Evolutionary conservation across 2,113 vertebrate genomes (phyloP), one percentile per base, ranked within the genome.

Genomic region (Oryzias celebensis): DNA sequence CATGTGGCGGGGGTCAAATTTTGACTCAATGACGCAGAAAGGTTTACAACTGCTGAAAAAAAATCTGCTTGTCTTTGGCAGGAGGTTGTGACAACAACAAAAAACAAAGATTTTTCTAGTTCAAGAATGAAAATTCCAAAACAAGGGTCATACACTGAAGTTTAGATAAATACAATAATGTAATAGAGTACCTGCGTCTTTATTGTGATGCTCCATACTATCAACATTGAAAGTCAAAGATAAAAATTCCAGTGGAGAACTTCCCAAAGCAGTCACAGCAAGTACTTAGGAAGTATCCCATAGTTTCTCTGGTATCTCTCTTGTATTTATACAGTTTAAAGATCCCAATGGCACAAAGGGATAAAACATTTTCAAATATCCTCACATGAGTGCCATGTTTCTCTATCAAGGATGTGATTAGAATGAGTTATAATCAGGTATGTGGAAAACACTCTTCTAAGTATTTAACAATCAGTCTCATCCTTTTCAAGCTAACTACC

Each of bases 331-430:
- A 70, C 80, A 78, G 78, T 87, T 82, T 73, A 57, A 36, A 57
- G 76, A 66, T 86, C 74, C 71, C 46, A 70, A 63, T 47, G 52
- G 60, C 74, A 65, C 52, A 31, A 68, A 74, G 52, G 31, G 44
- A 62, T 24, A n/a, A 57, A 52, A 46, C 51, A 55, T 86, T 73
- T 83, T 82, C 83, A 87, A 81, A 85, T 51, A 18, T 43, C 50
- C 31, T 42, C 23, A 69, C 75, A 59, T 75, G 81, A 86, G 73
- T 83, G 86, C 80, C 77, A 77, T 84, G 72, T 86, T 87, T 88
- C 83, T 83, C 74, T 73, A 79, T 86, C 80, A 82, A 85, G 82
- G 82, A 87, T 23, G 28, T 84, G 82, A 85, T 90, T 87, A 86
- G 71, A 74, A 83, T 78, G 70, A 89, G 79, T 84, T 82, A 51